These are phyloP conservation scores for Pheosia gnoma DNA, from an alignment of 2,888 invertebrate genomes.

Conservation along the genomic window DNA sequence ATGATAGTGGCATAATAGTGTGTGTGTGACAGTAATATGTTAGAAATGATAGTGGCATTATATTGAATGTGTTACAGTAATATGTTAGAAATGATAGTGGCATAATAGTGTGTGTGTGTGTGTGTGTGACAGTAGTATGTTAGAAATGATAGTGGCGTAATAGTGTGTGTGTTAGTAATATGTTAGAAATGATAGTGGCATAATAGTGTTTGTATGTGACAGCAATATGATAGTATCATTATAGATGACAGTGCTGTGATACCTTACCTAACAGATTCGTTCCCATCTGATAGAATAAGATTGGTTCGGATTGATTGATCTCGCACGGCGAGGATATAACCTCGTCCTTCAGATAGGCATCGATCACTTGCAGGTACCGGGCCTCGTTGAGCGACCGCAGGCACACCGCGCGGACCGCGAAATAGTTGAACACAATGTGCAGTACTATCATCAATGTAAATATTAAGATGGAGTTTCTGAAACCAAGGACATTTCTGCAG, in stretches of 20 bases:
- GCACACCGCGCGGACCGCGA: conserved; percentile 91
- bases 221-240: too few relatives aligned
- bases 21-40: too few relatives aligned
- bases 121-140: too few relatives aligned
- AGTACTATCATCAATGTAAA: conserved; percentile 89
- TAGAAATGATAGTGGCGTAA: too few relatives aligned
- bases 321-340: conserved; percentile 85
- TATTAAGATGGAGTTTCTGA: conserved; percentile 88
- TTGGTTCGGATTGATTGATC: conserved; percentile 88
- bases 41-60: too few relatives aligned
- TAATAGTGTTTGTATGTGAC: too few relatives aligned
- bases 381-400: conserved; percentile 92
- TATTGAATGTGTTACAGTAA: too few relatives aligned
- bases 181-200: too few relatives aligned
- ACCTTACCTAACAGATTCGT: conserved; percentile 54
- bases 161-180: too few relatives aligned
- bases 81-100: not conserved
- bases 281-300: conserved; percentile 58
- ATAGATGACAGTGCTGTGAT: too few relatives aligned
- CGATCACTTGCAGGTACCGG: conserved; percentile 88
- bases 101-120: not conserved
- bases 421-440: conserved; percentile 94
- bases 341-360: conserved; percentile 86
- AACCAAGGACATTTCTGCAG: conserved; percentile 18
- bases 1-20: not conserved